Evolutionary conservation across 2,888 invertebrate genomes (phyloP).

Genomic region (Ariolimax columbianus): DNA sequence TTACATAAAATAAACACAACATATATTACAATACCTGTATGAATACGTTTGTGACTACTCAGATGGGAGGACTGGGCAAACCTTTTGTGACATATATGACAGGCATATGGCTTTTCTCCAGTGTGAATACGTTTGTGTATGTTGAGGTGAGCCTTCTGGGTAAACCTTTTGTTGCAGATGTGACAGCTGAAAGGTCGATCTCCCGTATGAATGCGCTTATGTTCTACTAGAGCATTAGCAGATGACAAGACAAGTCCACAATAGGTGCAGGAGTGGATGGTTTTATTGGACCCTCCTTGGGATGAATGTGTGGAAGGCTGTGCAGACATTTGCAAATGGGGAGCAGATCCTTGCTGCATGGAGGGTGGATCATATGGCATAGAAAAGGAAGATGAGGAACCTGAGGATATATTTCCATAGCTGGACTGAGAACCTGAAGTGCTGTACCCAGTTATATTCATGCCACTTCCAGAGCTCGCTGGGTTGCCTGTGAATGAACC

Average conservation of each 20-base stretch:
- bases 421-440: slow-evolving; percentile 22
- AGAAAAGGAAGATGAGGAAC: slow-evolving; percentile 39
- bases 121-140: slow-evolving; percentile 55
- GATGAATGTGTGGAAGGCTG: not conserved
- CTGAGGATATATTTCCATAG: slow-evolving; percentile 30
- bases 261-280: slow-evolving; percentile 52
- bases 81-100: slow-evolving; percentile 65
- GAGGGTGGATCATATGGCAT: slow-evolving; percentile 47
- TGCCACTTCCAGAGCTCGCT: not conserved
- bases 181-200: slow-evolving; percentile 54
- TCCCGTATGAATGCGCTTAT: slow-evolving; percentile 53
- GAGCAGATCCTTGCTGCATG: slow-evolving; percentile 35
- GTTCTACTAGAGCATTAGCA: slow-evolving; percentile 52
- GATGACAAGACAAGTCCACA: slow-evolving; percentile 51
- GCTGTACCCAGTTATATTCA: slow-evolving; percentile 34
- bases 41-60: slow-evolving; percentile 64
- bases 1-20: not conserved
- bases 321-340: slow-evolving; percentile 30
- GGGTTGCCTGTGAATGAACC: slow-evolving; percentile 35
- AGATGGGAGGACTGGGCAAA: slow-evolving; percentile 67
- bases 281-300: slow-evolving; percentile 27
- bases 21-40: slow-evolving; percentile 52
- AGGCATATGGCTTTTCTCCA: slow-evolving; percentile 64
- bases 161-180: slow-evolving; percentile 56
- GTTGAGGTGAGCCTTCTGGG: slow-evolving; percentile 57